Evolutionary conservation across 2,888 invertebrate genomes (phyloP).

Genomic region (Lepidocyrtoides sp.): DNA sequence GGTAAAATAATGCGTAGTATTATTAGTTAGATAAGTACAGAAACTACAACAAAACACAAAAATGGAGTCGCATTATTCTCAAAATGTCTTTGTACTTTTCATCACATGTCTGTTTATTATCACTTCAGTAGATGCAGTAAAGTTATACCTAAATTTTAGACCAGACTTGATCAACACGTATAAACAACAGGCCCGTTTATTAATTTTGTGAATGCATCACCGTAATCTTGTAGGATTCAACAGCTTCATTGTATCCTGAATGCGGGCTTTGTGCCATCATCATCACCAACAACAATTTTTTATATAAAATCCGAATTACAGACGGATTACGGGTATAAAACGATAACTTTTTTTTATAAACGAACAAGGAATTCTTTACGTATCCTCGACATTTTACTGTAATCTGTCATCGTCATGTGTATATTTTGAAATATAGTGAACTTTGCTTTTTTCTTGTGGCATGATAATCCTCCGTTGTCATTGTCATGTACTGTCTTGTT

Average conservation of each 20-base stretch:
- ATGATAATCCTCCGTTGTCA: constrained; percentile 1
- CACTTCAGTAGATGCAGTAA: no score
- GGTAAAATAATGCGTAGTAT: not conserved
- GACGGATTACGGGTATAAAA: no score
- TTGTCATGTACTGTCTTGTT: not conserved
- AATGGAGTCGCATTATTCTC: not conserved
- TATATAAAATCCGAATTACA: no score
- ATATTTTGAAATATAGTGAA: not conserved
- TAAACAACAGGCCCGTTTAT: not conserved
- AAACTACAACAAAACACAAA: no score
- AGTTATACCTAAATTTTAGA: no score
- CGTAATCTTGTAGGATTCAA: constrained; percentile 1
- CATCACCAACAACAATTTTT: not conserved
- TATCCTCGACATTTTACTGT: constrained; percentile 28
- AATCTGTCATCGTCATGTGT: constrained; percentile 56
- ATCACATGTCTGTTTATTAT: no score
- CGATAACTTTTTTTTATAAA: no score
- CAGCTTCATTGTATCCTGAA: not conserved
- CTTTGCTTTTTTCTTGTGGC: not conserved
- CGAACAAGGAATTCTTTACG: not conserved
- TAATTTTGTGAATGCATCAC: constrained; percentile 39
- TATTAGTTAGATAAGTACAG: not conserved
- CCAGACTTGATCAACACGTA: no score
- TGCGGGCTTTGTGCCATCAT: constrained; percentile 16
- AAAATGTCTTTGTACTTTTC: no score